Evolutionary conservation across 2,113 vertebrate genomes (phyloP), one percentile per base, ranked within the genome.

Genomic region (Erythrocercus mccallii): DNA sequence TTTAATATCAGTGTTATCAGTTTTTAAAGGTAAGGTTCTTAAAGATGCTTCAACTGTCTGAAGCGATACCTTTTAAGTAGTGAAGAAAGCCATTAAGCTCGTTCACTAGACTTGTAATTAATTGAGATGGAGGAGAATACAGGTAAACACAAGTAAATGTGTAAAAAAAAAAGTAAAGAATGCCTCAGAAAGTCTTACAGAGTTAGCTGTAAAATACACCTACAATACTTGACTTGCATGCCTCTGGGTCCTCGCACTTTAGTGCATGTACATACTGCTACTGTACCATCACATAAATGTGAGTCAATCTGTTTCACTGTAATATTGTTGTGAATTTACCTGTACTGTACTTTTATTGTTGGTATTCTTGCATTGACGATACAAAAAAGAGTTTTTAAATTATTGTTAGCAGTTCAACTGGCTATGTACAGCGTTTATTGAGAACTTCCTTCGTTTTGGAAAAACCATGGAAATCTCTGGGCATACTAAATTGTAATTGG

Each of bases 251-350:
- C 97, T 98, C 98, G 99, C 98, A 98, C 98, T 98, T 98, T 98
- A 98, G 99, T 99, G 98, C 99, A 99, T 99, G 99, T 98, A 98
- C 96, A 99, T 98, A 98, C 78, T 94, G 97, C 98, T 98, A 95
- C 98, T 96, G 98, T 98, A 97, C 97, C 96, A 94, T 97, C 96
- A 91, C 97, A 81, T 97, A 92, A 65, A 93, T 96, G 97, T 98
- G 97, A 97, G 94, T 98, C 94, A 54, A 88, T 72, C 95, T 78
- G 96, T 97, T 97, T 95, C 94, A 93, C 96, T 97, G 97, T 98
- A 96, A 92, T 71, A 95, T 95, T 87, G 66, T 98, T 88, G 96
- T 98, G 97, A 97, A 95, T 94, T 97, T 98, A 97, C 97, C 97
- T 79, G 96, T 98, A 97, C 97, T 98, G 97, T 97, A 98, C 96